Conservation (phyloP, 2,113 vertebrate species). For the Grammomys dolichurus region DNA sequence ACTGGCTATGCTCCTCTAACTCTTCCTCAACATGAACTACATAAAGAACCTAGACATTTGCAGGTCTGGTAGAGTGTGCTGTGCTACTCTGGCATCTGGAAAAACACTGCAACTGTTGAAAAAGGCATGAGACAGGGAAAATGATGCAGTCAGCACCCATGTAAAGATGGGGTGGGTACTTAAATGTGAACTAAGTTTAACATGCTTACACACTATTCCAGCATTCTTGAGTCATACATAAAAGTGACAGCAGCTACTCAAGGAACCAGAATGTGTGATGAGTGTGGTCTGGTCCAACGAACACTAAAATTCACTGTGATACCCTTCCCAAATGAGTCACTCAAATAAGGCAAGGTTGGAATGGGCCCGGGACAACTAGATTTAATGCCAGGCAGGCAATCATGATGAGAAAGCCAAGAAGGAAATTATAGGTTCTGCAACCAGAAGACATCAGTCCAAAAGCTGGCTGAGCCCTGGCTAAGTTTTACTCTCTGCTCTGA, state of each 20-base stretch:
- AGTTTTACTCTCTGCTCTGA: neutral
- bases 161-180: slow-evolving; percentile 20
- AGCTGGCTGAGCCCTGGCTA: neutral
- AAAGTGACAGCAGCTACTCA: neutral
- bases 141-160: neutral
- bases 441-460: neutral
- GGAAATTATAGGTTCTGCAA: neutral
- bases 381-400: neutral
- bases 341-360: neutral
- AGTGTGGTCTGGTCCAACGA: neutral
- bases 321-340: neutral
- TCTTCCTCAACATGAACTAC: no score
- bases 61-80: neutral
- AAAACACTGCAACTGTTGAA: neutral
- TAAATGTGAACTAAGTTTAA: slow-evolving; percentile 35
- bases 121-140: neutral
- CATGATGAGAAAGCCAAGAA: neutral
- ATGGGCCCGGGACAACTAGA: neutral
- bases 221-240: neutral
- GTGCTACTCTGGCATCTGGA: neutral
- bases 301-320: neutral
- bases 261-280: neutral
- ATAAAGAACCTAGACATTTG: neutral
- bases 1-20: neutral
- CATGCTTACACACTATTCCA: slow-evolving; percentile 5